Evolutionary conservation across 2,797 vertebrate genomes (phyloP), one percentile per base, ranked within the genome.

Genomic region (Rhinogobio ventralis): DNA sequence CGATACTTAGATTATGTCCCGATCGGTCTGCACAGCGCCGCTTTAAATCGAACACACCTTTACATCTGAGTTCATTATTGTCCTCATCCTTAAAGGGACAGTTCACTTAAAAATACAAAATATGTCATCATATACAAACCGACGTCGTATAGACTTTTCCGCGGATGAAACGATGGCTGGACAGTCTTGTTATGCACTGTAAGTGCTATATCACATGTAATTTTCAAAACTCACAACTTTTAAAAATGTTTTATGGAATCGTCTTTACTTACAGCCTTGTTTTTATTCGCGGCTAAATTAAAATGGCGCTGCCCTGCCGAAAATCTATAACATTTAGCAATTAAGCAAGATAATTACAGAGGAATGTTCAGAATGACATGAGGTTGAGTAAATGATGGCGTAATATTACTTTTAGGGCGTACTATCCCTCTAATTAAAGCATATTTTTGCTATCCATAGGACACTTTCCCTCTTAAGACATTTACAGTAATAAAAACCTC

Each of bases 401-500:
- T 36, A 15, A 53, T 67, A 4, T 49, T 39, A n/a, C 17, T 68
- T n/a, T 15, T 23, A 51, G 28, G 4, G 62, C 7, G 2, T 53
- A 80, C 30, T 53, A 23, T 39, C 45, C 64, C 9, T 83, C 53
- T 25, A 66, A 20, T 19, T 25, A 75, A 76, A 83, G 46, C 46
- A 75, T 67, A 28, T 55, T 25, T 55, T 30, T 23, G 45, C 83
- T 76, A 68, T 25, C 33, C 53, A 57, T 23, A 19, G 20, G 64
- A 84, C 25, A 57, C 6, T 25, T 77, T 76, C 73, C 82, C 73
- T 83, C 81, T 49, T 60, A 79, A 75, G 45, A 81, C 73, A 60
- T 77, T 57, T 76, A 76, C 23, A 75, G 25, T 46, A 55, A 60
- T 75, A 86, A 67, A 79, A 73, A 79, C 66, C 85, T 79, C 86